Percentiles rank a stretch among this genome's conserved stretches.
These are phyloP conservation scores for Octodon degus DNA, from an alignment of 2,113 vertebrate species.

Conservation along the genomic window DNA sequence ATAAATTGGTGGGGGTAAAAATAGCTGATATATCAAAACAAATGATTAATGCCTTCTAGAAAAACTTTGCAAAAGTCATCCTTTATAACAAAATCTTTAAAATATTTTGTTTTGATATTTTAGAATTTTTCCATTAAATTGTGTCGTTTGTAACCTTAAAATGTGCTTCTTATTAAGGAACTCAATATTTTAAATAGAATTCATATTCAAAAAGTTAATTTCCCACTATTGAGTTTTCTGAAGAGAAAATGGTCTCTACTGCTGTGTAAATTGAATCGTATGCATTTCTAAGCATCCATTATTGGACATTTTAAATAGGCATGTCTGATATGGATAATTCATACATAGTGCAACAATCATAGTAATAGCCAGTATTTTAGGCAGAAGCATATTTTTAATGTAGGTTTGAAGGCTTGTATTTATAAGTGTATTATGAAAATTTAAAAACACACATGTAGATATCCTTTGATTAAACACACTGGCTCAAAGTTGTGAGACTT, in stretches of 20 bases:
- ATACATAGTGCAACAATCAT: background rate
- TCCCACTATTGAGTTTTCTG: background rate
- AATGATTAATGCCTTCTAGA: background rate
- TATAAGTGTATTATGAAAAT: background rate
- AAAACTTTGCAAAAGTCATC: background rate
- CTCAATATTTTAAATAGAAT: slow-evolving; percentile 17
- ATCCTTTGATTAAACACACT: slow-evolving; percentile 47
- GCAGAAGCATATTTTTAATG: background rate
- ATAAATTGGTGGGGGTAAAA: background rate
- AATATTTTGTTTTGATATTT: background rate
- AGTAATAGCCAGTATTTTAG: background rate
- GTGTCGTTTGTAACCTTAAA: background rate
- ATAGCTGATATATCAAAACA: background rate
- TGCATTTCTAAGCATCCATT: background rate
- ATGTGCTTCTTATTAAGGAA: background rate
- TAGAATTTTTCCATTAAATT: background rate
- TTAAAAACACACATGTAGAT: background rate
- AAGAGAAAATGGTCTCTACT: background rate
- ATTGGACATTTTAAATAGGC: background rate
- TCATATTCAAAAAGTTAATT: background rate
- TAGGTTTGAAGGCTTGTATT: background rate
- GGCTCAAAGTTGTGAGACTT: slow-evolving; percentile 49
- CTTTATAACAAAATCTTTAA: slow-evolving; percentile 8
- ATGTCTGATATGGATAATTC: background rate
- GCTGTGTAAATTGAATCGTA: background rate